Evolutionary conservation across 2,797 vertebrate genomes (phyloP).

Genomic region (Paramormyrops hopkinsi): DNA sequence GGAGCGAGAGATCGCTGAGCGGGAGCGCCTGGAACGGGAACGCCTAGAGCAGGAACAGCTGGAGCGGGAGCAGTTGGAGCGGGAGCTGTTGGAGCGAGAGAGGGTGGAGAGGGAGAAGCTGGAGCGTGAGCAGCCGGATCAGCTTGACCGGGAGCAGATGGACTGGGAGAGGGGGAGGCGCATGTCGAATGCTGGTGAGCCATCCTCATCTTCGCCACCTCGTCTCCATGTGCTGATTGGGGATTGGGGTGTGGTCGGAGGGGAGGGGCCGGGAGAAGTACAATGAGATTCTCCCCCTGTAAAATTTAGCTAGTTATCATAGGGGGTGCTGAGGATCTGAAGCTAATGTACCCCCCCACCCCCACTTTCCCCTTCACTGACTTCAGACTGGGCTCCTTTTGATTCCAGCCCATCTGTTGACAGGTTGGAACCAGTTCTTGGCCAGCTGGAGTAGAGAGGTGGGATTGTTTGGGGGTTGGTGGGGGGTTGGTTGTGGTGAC

Average conservation of each 20-base stretch:
- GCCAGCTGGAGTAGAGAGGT: not conserved
- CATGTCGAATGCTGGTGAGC: constrained; percentile 82
- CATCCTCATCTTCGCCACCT: not conserved
- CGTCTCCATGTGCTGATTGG: not conserved
- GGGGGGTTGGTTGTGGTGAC: not conserved
- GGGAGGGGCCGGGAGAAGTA: not conserved
- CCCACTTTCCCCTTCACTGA: not conserved
- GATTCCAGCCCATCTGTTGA: constrained; percentile 26
- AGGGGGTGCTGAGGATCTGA: not conserved
- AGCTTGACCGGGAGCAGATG: constrained; percentile 74
- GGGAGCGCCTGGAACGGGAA: constrained; percentile 60
- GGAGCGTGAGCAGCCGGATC: constrained; percentile 64
- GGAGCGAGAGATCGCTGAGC: constrained; percentile 52
- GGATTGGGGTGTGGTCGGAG: not conserved
- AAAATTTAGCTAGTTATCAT: not conserved
- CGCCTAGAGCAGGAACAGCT: constrained; percentile 57
- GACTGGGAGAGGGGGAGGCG: constrained; percentile 90
- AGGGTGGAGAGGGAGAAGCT: constrained; percentile 46
- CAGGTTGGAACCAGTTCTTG: constrained; percentile 19
- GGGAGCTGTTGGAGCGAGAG: constrained; percentile 53
- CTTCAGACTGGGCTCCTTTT: not conserved
- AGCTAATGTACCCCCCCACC: not conserved
- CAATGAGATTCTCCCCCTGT: not conserved
- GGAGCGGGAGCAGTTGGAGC: constrained; percentile 55
- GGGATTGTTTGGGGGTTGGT: not conserved